Base-by-base conservation (phyloP, 1,140 invertebrate species). In the Penaeus vannamei region DNA sequence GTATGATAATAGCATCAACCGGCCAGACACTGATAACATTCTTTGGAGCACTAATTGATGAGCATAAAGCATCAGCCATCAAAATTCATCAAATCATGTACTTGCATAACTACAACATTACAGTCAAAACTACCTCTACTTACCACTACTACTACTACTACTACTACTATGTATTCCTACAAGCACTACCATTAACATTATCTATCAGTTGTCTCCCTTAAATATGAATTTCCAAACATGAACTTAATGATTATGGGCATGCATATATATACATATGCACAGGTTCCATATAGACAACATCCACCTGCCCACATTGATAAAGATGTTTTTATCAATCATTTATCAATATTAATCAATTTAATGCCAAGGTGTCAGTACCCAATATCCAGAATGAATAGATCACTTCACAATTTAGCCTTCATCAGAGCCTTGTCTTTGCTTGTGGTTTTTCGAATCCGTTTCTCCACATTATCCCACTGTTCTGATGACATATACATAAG, bases 391-490 rank as follows among this genome's bases (percentile, higher is more conserved):
- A 72, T 53, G 53, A 53, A 53, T 14, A 53, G 53, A 53, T 17
- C 53, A 53, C 2, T 62, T 84, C 53, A 89, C 4, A 89, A 60
- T 84, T 84, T 89, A 23, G 84, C 84, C 84, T 83, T 64, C 61
- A 86, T 82, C 8, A 22, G 26, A 69, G 80, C 32, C 79, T 77
- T 89, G 36, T 88, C 79, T 91, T 92, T 32, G 83, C 82, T 84
- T 92, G 82, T 91, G 23, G 86, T 46, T n/a, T 85, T 85, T 12
- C 93, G 92, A 42, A 94, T 94, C 91, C 93, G 92, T 87, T 93
- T 92, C 86, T 93, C 94, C 88, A 94, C 90, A 84, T 92, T 91
- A 87, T 94, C 93, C 94, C 94, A 94, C 84, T 94, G 92, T 81
- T 94, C 93, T 84, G 92, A 91, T 7, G 92, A 92, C 5, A 94